These are phyloP conservation scores for Aspidiotus destructor DNA, from an alignment of 2,888 invertebrate species.

Conservation along the genomic window DNA sequence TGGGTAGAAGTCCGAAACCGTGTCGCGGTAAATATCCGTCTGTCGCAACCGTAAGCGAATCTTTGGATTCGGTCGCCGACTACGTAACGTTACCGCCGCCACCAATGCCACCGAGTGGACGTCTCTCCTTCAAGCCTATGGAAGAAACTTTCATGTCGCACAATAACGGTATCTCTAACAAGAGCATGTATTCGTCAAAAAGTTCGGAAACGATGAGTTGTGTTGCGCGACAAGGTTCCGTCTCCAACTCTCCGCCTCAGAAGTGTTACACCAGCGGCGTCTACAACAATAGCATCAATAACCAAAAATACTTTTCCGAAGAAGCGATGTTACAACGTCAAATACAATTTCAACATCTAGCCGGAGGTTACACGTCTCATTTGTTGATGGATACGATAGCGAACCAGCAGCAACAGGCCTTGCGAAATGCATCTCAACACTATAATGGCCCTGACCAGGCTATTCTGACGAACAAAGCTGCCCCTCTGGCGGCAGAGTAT, in stretches of 20 bases:
- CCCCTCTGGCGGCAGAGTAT: not conserved
- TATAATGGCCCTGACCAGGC: not conserved
- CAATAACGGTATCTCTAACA: conserved; percentile 18
- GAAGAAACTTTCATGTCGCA: conserved; percentile 25
- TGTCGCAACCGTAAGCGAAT: conserved; percentile 69
- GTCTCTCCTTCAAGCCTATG: conserved; percentile 3
- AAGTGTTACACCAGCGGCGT: not conserved
- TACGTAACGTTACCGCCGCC: conserved; percentile 61
- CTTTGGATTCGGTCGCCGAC: conserved; percentile 79
- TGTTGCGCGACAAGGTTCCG: conserved; percentile 19
- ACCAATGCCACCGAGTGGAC: conserved; percentile 29
- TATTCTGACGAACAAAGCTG: not conserved
- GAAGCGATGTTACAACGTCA: conserved; percentile 35
- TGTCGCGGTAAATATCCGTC: conserved; percentile 58
- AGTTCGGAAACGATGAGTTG: conserved; percentile 23
- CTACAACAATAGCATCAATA: not conserved
- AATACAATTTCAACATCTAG: conserved; percentile 36
- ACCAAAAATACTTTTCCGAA: conserved; percentile 18
- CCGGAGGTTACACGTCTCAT: conserved; percentile 35
- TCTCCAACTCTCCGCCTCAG: conserved; percentile 10
- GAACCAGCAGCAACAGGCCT: not conserved
- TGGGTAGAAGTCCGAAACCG: conserved; percentile 49
- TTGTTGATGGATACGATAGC: conserved; percentile 27
- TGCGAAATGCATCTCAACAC: not conserved
- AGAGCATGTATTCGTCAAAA: conserved; percentile 20